Percentiles rank a stretch among this genome's conserved stretches.
Evolutionary conservation across 2,888 invertebrate genomes (phyloP).

Genomic region (Macrosoma leucophasiata): DNA sequence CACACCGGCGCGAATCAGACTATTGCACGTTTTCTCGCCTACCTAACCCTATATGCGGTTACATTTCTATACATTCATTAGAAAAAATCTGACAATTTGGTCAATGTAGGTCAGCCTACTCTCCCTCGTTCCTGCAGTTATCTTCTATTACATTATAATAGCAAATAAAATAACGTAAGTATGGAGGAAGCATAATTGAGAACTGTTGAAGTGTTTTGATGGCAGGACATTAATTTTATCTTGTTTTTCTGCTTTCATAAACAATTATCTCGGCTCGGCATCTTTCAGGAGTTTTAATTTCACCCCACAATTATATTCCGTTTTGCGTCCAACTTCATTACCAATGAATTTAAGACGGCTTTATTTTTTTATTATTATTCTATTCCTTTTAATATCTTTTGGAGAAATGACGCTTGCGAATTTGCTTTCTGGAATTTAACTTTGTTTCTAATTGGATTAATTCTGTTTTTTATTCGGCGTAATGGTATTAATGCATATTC

Average conservation of each 20-base stretch:
- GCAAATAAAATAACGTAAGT: conserved; percentile 40
- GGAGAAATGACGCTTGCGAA: too few relatives aligned
- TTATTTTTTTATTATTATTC: too few relatives aligned
- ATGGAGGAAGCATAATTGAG: conserved; percentile 58
- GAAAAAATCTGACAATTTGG: too few relatives aligned
- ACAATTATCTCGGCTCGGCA: conserved; percentile 52
- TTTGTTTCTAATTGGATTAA: too few relatives aligned
- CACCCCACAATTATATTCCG: conserved; percentile 48
- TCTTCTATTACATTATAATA: conserved; percentile 10
- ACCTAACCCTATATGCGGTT: background rate
- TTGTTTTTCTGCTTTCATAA: conserved; percentile 59
- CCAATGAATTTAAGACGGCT: too few relatives aligned
- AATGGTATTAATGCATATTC: too few relatives aligned
- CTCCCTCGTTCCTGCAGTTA: conserved; percentile 6
- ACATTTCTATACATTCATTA: background rate
- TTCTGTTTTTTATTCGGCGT: too few relatives aligned
- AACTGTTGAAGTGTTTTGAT: conserved; percentile 59
- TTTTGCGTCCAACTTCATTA: too few relatives aligned
- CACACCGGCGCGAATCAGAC: conserved; percentile 2
- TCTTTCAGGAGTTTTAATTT: conserved; percentile 51
- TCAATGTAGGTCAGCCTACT: background rate
- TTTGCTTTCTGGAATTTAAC: too few relatives aligned
- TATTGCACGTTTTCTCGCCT: background rate
- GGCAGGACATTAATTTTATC: conserved; percentile 63
- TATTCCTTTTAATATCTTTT: too few relatives aligned